Evolutionary conservation across 2,113 vertebrate species (phyloP).

Genomic region (Glaucidium brasilianum): DNA sequence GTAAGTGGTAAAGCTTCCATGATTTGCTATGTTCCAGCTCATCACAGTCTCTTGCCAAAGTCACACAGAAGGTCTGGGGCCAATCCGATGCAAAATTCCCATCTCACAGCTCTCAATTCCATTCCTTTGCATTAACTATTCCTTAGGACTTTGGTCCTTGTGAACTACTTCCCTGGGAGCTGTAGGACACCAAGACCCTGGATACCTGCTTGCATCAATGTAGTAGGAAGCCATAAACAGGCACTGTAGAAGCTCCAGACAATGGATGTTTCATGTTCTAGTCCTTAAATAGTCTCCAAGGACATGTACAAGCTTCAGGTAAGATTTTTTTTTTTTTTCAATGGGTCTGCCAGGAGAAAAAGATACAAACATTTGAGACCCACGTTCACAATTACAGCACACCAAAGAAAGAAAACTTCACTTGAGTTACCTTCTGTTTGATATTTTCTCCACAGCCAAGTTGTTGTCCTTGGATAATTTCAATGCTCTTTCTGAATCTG

Average conservation of each 20-base stretch:
- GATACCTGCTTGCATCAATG: neutral
- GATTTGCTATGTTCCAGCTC: neutral
- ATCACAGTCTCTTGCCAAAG: neutral
- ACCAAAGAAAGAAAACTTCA: neutral
- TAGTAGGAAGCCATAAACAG: neutral
- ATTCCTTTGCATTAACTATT: neutral
- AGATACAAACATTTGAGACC: neutral
- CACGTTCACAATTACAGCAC: neutral
- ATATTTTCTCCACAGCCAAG: neutral
- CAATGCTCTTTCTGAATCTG: neutral
- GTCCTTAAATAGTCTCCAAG: neutral
- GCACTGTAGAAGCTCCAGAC: neutral
- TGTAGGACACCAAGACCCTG: neutral
- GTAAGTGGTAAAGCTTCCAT: neutral
- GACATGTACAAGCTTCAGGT: neutral
- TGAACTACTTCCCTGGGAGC: neutral
- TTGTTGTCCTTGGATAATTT: neutral
- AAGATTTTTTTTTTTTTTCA: neutral
- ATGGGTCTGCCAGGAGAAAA: neutral
- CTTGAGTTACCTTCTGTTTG: neutral
- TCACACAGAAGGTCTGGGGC: neutral
- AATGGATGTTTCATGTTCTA: neutral
- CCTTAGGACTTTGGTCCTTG: neutral
- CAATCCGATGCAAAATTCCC: neutral
- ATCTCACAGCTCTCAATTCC: neutral